Base-by-base conservation (phyloP, 2,113 vertebrate species). In the Centrocercus urophasianus region DNA sequence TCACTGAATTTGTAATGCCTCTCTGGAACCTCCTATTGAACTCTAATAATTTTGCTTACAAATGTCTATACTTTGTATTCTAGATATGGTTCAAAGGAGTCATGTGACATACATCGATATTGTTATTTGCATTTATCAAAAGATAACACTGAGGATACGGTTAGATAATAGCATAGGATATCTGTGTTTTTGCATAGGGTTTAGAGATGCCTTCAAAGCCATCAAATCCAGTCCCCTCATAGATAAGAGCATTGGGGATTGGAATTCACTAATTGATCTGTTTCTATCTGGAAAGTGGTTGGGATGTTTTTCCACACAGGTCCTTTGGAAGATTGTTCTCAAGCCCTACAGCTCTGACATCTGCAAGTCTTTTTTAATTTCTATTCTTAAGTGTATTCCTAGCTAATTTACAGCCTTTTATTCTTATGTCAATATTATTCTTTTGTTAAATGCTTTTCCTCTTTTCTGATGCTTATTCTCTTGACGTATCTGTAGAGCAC, bases 371-470 rank as follows among this genome's bases (percentile, higher is more conserved):
- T 87, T 95, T 95, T 36, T 42, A 45, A 80, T 91, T 79, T 76
- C 84, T 82, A 76, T 22, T 24, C 40, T 30, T 63, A 82, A 89
- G 59, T 13, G 4, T 76, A 69, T 75, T 91, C 36, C 45, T 79
- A 79, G 48, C 7, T 82, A 87, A 75, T 94, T 89, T 89, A 80
- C 78, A 79, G 45, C 10, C 75, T 83, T 93, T 95, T 80, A 77
- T 89, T 87, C 89, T 85, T 93, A 73, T 66, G 75, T 91, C 95
- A 91, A 76, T 91, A 95, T 80, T 91, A 36, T 66, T 86, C 78
- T 89, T 91, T 66, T 82, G 73, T 84, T 90, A 91, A 95, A 95
- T 61, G 78, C 63, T 87, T 89, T 89, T 69, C 59, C 57, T 85
- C 59, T 82, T 91, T 82, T 93, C 82, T 85, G 54, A 54, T 85